A percentile compares a stretch with the other conserved stretches of the same genome.
Evolutionary conservation across 2,113 vertebrate species (phyloP).

Genomic region (Sprattus sprattus): DNA sequence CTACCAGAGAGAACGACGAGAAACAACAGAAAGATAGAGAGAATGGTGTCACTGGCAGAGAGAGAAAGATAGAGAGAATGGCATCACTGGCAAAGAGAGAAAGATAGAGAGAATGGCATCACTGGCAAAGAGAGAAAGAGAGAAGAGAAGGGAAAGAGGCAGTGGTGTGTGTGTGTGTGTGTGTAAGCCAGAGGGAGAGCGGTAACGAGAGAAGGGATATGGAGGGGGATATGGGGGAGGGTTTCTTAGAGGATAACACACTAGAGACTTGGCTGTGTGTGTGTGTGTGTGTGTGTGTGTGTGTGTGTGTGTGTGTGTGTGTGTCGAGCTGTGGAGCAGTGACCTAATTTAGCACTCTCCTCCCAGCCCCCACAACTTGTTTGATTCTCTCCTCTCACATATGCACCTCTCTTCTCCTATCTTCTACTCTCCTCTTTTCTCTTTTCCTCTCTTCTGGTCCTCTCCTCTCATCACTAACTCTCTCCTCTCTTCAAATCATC

Average conservation of each 20-base stretch:
- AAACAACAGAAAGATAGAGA: neutral
- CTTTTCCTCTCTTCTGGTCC: neutral
- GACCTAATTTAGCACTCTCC: neutral
- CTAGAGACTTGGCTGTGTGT: conserved; percentile 54
- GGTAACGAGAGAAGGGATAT: conserved; percentile 25
- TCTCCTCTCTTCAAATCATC: neutral
- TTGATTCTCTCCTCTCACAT: neutral
- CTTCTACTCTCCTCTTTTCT: neutral
- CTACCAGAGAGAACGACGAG: neutral
- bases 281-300: neutral
- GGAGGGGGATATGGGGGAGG: neutral
- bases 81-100: neutral
- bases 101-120: neutral
- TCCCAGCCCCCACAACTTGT: neutral
- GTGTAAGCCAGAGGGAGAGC: conserved; percentile 20
- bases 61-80: neutral
- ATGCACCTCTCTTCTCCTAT: neutral
- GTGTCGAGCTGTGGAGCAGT: neutral
- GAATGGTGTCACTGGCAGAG: neutral
- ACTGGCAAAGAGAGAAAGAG: neutral
- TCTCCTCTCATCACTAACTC: neutral
- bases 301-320: conserved; percentile 11
- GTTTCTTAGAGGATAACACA: conserved; percentile 20
- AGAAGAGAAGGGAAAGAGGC: conserved; percentile 28
- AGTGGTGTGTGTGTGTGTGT: conserved; percentile 9